Conservation (phyloP, 2,113 vertebrate genomes). For the Tylochromis polylepis region DNA sequence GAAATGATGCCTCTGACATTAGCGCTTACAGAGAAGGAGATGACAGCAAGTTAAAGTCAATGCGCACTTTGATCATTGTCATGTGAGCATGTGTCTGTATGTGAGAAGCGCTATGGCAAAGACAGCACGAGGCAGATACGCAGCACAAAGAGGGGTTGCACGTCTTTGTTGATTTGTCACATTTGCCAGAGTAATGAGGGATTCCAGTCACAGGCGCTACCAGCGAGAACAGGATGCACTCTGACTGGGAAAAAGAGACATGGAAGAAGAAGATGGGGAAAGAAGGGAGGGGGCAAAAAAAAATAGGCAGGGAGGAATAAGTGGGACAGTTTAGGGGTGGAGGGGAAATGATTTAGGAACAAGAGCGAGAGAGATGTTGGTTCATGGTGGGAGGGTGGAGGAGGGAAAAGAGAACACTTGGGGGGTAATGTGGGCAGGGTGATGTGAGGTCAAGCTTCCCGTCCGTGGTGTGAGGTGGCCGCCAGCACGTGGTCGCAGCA, state of each 20-base stretch:
- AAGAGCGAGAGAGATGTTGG: background rate
- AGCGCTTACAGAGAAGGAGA: background rate
- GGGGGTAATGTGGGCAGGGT: background rate
- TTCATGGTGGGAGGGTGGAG: background rate
- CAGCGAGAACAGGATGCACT: background rate
- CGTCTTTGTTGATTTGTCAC: slow-evolving; percentile 52
- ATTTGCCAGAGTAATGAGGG: slow-evolving; percentile 31
- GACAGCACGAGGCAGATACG: background rate
- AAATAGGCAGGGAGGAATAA: background rate
- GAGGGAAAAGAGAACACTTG: background rate
- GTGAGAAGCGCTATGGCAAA: background rate
- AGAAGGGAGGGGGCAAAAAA: background rate
- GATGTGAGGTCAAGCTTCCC: slow-evolving; percentile 47
- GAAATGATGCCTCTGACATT: background rate
- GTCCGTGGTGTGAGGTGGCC: slow-evolving; percentile 15
- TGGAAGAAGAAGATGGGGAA: background rate
- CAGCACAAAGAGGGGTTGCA: background rate
- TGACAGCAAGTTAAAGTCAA: background rate
- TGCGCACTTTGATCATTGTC: background rate
- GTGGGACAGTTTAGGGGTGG: background rate
- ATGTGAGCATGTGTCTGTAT: background rate
- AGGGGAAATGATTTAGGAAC: background rate
- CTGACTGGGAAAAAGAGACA: background rate
- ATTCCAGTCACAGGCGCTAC: slow-evolving; percentile 38
- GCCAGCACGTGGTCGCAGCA: slow-evolving; percentile 35